Evolutionary conservation across 2,888 invertebrate species (phyloP).

Genomic region (Imbricaverruca yamaguchii): DNA sequence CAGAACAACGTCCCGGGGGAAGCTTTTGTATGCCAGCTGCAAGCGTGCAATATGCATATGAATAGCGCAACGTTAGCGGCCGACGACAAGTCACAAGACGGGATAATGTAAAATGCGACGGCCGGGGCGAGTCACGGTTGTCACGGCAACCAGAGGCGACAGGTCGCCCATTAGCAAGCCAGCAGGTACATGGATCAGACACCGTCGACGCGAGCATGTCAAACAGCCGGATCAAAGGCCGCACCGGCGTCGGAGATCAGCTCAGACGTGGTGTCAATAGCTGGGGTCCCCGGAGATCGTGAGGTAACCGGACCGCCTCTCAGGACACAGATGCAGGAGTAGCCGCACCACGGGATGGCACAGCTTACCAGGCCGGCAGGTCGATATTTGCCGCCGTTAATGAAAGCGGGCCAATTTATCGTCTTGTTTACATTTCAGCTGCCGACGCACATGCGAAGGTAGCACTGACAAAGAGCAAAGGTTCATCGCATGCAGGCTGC

Average conservation of each 20-base stretch:
- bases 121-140: constrained; percentile 22
- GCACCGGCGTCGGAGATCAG: no score
- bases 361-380: neutral
- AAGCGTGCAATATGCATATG: constrained; percentile 26
- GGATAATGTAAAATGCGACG: constrained; percentile 9
- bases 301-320: no score
- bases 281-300: no score
- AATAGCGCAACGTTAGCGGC: constrained; percentile 28
- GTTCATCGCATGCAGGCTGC: neutral
- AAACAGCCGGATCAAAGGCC: neutral
- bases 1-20: neutral
- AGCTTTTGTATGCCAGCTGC: constrained; percentile 5
- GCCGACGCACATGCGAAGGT: neutral
- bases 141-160: constrained; percentile 25
- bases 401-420: constrained; percentile 10
- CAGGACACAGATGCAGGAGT: neutral
- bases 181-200: neutral
- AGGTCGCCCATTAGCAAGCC: no score
- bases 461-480: neutral
- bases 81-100: constrained; percentile 23
- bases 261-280: no score
- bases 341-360: neutral
- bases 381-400: neutral
- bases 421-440: constrained; percentile 17
- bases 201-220: neutral